Conservation (phyloP, 2,888 invertebrate genomes). For the Xestia ashworthii region DNA sequence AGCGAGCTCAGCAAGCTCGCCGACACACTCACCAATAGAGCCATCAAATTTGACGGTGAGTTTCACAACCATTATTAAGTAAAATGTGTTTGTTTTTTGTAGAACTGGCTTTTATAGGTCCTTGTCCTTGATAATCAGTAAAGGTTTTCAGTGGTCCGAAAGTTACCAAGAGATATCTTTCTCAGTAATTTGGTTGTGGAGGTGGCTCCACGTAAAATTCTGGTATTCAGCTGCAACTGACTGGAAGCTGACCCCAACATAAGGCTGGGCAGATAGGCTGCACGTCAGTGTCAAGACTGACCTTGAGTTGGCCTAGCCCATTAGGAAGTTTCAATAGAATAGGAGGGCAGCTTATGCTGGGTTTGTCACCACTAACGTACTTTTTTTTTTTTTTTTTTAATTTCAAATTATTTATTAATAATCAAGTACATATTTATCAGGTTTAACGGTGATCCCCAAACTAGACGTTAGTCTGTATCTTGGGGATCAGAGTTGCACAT, state of each 20-base stretch:
- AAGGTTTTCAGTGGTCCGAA: not conserved
- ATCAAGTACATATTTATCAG: too few relatives aligned
- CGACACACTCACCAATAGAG: constrained; percentile 94
- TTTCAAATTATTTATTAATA: too few relatives aligned
- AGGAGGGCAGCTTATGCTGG: not conserved
- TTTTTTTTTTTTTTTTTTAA: too few relatives aligned
- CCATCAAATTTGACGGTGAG: constrained; percentile 97
- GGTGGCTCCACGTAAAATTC: not conserved
- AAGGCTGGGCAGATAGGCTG: not conserved
- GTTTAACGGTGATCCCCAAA: too few relatives aligned
- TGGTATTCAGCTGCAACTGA: not conserved
- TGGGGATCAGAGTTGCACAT: too few relatives aligned
- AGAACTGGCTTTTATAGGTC: not conserved
- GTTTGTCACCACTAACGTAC: not conserved
- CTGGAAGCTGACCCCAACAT: not conserved
- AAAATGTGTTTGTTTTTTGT: not conserved
- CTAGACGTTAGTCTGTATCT: too few relatives aligned
- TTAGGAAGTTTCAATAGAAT: not conserved
- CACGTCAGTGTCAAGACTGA: not conserved
- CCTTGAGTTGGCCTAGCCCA: not conserved
- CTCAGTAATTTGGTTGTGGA: not conserved
- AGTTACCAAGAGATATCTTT: not conserved
- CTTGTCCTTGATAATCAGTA: not conserved
- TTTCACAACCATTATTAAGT: constrained; percentile 60
- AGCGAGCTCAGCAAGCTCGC: constrained; percentile 94